Conservation (phyloP, 2,888 invertebrate species). For the Ophion costatus region DNA sequence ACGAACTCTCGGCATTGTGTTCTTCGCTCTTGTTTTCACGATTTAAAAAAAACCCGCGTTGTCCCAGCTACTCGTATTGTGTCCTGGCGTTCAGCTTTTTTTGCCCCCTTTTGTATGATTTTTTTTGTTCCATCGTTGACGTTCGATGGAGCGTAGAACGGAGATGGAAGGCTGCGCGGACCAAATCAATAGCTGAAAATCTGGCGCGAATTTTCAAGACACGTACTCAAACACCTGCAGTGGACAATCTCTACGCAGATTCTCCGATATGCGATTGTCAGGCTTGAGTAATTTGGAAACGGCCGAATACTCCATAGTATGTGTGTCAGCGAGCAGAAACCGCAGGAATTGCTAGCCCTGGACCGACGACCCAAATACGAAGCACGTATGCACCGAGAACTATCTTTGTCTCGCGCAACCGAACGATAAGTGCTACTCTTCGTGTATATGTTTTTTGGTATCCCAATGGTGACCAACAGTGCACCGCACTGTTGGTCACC, state of each 20-base stretch:
- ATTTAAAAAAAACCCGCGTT: background rate
- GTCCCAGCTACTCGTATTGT: background rate
- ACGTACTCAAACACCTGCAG: background rate
- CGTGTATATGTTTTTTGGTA: background rate
- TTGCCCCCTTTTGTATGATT: background rate
- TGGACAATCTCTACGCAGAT: background rate
- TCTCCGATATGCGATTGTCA: constrained; percentile 32
- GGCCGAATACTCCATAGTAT: constrained; percentile 14
- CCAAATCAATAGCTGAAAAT: constrained; percentile 25
- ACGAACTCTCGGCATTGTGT: constrained; percentile 7
- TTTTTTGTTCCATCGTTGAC: constrained; percentile 1
- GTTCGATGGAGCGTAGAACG: constrained; percentile 1
- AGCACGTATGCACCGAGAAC: background rate
- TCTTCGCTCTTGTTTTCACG: background rate
- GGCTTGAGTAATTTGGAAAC: constrained; percentile 57
- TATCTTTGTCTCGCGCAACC: background rate
- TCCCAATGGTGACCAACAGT: too few relatives aligned
- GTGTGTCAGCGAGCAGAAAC: constrained; percentile 13
- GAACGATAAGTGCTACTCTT: too few relatives aligned
- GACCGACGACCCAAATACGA: background rate
- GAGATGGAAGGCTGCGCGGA: background rate
- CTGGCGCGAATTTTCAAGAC: constrained; percentile 22
- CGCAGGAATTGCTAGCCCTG: background rate
- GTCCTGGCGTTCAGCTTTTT: background rate
- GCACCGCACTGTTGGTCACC: too few relatives aligned